Percentiles rank a stretch among this genome's conserved stretches.
Conservation (phyloP, 2,888 invertebrate genomes). For the Archips xylosteana region DNA sequence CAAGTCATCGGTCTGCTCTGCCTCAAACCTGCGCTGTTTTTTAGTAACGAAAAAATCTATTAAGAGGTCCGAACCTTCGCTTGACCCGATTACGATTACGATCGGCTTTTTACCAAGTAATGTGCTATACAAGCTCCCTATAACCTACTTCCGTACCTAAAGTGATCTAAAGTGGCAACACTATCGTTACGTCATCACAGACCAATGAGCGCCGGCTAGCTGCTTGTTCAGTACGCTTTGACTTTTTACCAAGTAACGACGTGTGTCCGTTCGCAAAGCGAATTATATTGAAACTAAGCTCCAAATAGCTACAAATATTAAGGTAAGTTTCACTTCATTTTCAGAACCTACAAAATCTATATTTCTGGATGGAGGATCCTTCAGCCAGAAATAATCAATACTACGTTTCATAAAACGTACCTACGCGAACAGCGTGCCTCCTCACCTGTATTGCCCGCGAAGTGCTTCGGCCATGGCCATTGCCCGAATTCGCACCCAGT, state of each 20-base stretch:
- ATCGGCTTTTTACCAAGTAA: no score
- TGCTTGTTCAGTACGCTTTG: constrained; percentile 29
- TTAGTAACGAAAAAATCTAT: no score
- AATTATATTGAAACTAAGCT: not conserved
- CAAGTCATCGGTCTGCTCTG: no score
- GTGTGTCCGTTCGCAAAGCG: constrained; percentile 20
- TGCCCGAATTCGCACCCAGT: no score
- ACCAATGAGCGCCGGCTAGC: constrained; percentile 10
- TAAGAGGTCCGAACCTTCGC: no score
- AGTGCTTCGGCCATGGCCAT: no score
- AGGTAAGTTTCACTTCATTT: constrained; percentile 9
- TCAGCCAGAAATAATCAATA: not conserved
- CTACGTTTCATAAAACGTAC: not conserved
- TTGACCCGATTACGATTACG: no score
- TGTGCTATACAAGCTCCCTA: no score
- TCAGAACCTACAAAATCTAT: not conserved
- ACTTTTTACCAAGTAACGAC: constrained; percentile 22
- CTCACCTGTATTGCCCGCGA: not conserved
- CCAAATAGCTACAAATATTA: not conserved
- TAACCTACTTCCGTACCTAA: no score
- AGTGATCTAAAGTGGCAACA: not conserved
- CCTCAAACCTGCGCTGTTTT: no score
- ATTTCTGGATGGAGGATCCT: not conserved
- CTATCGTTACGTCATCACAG: not conserved
- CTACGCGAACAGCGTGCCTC: not conserved